Evolutionary conservation across 2,113 vertebrate species (phyloP), one percentile per base, ranked within the genome.

Genomic region (Pseudois nayaur): DNA sequence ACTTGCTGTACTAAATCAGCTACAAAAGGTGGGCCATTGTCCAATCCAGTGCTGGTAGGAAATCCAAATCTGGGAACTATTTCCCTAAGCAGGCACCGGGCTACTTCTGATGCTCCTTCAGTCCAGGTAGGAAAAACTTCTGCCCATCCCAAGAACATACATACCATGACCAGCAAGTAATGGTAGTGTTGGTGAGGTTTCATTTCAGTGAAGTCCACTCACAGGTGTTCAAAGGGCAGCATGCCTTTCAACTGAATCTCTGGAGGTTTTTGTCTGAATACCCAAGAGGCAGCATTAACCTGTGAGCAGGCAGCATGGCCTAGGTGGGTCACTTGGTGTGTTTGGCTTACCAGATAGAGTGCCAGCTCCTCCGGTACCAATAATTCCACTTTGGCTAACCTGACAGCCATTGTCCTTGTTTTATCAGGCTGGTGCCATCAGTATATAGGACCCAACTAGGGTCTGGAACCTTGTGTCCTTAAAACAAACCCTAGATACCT

Each of bases 191-290:
- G 6, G 60, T 62, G 60, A 33, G 29, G 60, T 33, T 64, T 33
- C 31, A 33, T 33, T 33, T 8, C 14, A 64, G 31, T 64, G 31
- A 33, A 4, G 14, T 16, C 60, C 14, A 64, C 60, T 64, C 31
- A 31, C 60, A 64, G 60, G 60, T 64, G 14, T 33, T 64, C 31
- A 33, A 16, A 64, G 14, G 6, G 31, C 60, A 64, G 60, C 29
- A 0, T 64, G 14, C 60, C 31, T 64, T 64, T 33, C 31, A 33
- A 3, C 0, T 16, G 14, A 33, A 16, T 64, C 6, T 31, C 60
- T 1, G 3, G 6, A 62, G 60, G 14, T 33, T 64, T 64, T 64
- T 64, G 31, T 64, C 31, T 60, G 59, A 60, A 13, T 29, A 60
- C 59, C 60, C 0, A 0, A 64, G 60, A 33, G 60, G 31, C 60